Base-by-base conservation (phyloP, 2,888 invertebrate species). In the Xestia xanthographa region DNA sequence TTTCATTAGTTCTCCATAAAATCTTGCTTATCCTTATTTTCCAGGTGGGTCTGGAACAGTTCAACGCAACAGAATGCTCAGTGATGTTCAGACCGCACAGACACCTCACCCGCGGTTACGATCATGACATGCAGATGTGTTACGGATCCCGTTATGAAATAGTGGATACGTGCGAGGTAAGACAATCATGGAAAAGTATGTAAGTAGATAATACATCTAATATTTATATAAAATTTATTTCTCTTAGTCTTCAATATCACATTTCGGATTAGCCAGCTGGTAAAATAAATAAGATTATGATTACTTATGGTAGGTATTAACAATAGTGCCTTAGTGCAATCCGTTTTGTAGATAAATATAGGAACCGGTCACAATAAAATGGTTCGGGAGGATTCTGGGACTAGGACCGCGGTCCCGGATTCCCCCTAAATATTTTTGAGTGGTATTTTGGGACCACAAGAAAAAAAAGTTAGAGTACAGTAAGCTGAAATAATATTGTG, bases 111-210 rank as follows among this genome's bases (percentile, higher is more conserved):
- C 66, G 58, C 8, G 86, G 86, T 2, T 86, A 83, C 50, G 78
- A 84, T n/a, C 70, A 67, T 26, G 20, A 65, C 1, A 84, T 20
- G 8, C 85, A 86, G 66, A 84, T 78, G 82, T 86, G 85, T 43
- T 86, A 82, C 43, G 85, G 85, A 2, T 63, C 53, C 5, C 17
- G 60, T 5, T 8, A 5, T 22, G n/a, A 38, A 22, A 17, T 75
- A 11, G 48, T 84, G 9, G 85, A 86, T 45, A 86, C 85, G 5
- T 86, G 85, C 8, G 80, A 86, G 75, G 85, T 86, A 62, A 75
- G 48, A 8, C 11, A 56, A 12, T 34, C 20, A 22, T 20, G 14
- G 8, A 72, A 34, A 41, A 20, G 5, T 6, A 12, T n/a, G n/a
- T 11, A 41, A 0, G 34, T 34, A 34, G 1, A 3, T 34, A 34